Base-by-base conservation (phyloP, 2,797 vertebrate species). In the Halcyon leucocephala region DNA sequence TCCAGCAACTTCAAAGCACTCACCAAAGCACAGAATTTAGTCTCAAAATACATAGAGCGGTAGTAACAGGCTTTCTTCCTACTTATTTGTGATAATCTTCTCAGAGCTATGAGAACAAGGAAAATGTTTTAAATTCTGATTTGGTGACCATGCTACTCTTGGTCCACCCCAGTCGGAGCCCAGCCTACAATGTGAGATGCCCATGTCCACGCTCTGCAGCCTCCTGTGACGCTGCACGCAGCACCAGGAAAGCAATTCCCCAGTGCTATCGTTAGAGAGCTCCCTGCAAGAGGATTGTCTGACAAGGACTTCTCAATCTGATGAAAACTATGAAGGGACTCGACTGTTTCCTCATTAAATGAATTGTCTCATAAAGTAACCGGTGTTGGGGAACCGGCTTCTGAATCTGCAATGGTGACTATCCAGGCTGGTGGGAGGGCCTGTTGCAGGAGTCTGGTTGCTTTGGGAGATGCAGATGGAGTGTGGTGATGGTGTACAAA, bases 1-100 rank as follows among this genome's bases (percentile, higher is more conserved):
- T 95, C 89, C 66, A 51, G 52, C 29, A 46, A 41, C 77, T 90
- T 93, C 80, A 79, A 83, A 91, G 42, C 25, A 29, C 78, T 90
- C 42, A 5, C 49, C 65, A 41, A 70, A 87, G 65, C 77, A 79
- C 14, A 82, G 86, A 73, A 70, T 44, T 76, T 44, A 65, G n/a
- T 58, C 84, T 60, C 61, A 26, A 44, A 74, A 69, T 20, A 70
- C 12, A 57, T 37, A 84, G 69, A 72, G 26, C 2, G 5, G 31
- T 37, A 84, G 66, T 54, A 73, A 83, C 48, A 33, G 7, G 29
- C 9, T 16, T 28, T 51, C 28, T 51, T 28, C 49, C 49, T 51
- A 28, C 49, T 28, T 51, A 51, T 28, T 51, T 51, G 49, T 51
- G 61, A 61, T 49, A 4, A 1, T 46, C 91, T 76, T 51, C 66